phyloP scores from a whole-genome alignment of 2,113 vertebrate species.

The Rhizomys pruinosus region DNA sequence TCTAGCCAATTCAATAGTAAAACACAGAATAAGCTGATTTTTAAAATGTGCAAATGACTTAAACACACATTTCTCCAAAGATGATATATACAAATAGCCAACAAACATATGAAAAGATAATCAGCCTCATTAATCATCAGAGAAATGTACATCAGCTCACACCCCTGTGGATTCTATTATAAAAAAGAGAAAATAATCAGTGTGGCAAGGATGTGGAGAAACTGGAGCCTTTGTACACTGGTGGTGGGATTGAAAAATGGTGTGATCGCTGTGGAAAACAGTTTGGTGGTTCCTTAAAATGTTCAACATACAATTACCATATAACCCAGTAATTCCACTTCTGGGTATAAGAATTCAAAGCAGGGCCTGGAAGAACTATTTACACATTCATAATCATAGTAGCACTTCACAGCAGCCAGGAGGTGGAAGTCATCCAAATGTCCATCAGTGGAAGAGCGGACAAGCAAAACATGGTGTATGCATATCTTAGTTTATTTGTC shows the following conservation, averaged over 20 bases:
- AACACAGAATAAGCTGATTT: not conserved
- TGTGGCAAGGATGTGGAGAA: not conserved
- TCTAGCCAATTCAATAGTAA: not conserved
- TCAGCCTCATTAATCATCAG: not conserved
- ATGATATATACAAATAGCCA: not conserved
- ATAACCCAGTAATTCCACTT: not conserved
- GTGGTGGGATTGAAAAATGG: not conserved
- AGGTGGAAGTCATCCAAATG: not conserved
- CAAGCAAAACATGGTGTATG: rapidly evolving
- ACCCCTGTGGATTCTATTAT: not conserved
- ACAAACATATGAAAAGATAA: not conserved
- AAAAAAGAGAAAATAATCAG: not conserved
- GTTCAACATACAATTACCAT: not conserved
- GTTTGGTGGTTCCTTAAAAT: not conserved
- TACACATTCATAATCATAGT: not conserved
- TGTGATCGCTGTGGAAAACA: not conserved
- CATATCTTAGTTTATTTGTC: not conserved
- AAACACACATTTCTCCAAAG: not conserved
- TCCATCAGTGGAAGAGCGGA: not conserved
- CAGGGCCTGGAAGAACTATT: not conserved
- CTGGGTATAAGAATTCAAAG: not conserved
- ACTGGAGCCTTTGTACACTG: not conserved
- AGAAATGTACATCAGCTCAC: not conserved
- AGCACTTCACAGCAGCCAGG: not conserved
- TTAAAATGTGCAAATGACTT: not conserved